Percentiles rank a stretch among this genome's conserved stretches.
Conservation (phyloP, 1,140 invertebrate species). For the Ladona fulva region DNA sequence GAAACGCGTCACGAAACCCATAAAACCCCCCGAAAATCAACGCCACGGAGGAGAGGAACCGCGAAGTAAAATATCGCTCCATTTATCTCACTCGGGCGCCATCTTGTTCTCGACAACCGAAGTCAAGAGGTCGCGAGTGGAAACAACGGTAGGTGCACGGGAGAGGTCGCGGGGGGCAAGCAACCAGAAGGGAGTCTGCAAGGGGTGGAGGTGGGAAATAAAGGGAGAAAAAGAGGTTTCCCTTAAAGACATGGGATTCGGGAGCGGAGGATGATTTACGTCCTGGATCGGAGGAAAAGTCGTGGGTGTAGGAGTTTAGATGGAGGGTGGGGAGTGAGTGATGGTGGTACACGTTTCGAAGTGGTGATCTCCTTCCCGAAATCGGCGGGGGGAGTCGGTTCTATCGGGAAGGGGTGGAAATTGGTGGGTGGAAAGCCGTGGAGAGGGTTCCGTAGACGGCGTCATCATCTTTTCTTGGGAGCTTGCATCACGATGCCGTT, state of each 20-base stretch:
- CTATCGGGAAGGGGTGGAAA: neutral
- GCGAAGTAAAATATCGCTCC: no score
- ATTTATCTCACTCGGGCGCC: neutral
- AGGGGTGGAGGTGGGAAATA: neutral
- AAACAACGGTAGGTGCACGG: neutral
- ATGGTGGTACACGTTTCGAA: no score
- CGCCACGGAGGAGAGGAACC: no score
- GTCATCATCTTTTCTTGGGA: neutral
- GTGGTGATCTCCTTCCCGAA: no score
- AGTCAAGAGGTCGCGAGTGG: neutral
- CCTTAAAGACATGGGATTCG: neutral
- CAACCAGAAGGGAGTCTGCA: neutral
- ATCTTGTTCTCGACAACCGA: neutral
- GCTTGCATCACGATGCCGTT: neutral
- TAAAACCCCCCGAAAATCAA: no score
- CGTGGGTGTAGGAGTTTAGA: neutral
- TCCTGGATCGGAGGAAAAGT: neutral
- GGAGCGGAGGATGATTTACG: constrained; percentile 2
- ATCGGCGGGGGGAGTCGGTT: no score
- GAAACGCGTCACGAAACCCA: no score
- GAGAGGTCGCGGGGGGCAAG: neutral
- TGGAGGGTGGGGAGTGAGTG: neutral
- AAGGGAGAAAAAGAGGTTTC: neutral
- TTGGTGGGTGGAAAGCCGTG: neutral
- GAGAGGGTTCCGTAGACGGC: neutral